Percentiles rank a stretch among this genome's conserved stretches.
phyloP scores from a whole-genome alignment of 2,113 vertebrate genomes.

The Girardinichthys multiradiatus region DNA sequence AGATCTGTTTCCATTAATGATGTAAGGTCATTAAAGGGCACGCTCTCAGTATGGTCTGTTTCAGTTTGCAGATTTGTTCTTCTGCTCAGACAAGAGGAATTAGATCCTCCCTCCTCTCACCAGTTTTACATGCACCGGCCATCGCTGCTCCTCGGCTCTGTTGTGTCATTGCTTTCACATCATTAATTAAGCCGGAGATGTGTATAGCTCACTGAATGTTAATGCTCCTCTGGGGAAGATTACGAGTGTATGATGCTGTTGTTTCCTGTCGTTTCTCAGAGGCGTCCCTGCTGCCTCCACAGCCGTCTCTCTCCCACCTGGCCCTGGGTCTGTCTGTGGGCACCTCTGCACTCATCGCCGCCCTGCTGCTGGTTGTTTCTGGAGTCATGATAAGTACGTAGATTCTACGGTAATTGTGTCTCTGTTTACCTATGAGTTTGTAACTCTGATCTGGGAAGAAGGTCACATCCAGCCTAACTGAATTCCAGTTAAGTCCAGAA shows the following conservation, averaged over 20 bases:
- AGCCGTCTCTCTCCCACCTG: slow-evolving; percentile 85
- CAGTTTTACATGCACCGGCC: slow-evolving; percentile 51
- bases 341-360: slow-evolving; percentile 93
- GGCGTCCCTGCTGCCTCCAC: slow-evolving; percentile 32
- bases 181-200: slow-evolving; percentile 72
- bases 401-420: not conserved
- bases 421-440: not conserved
- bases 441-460: not conserved
- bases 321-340: slow-evolving; percentile 93
- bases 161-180: slow-evolving; percentile 72
- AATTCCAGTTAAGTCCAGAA: not conserved
- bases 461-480: not conserved
- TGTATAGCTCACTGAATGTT: slow-evolving; percentile 59
- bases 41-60: slow-evolving; percentile 41
- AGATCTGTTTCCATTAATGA: slow-evolving; percentile 46
- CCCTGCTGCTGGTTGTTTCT: slow-evolving; percentile 92
- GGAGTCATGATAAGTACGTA: slow-evolving; percentile 98
- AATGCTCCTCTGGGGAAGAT: slow-evolving; percentile 59
- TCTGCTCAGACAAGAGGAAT: slow-evolving; percentile 42
- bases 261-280: slow-evolving; percentile 58
- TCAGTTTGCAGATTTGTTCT: slow-evolving; percentile 40
- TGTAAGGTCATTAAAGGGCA: slow-evolving; percentile 55
- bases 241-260: slow-evolving; percentile 51
- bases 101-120: slow-evolving; percentile 24
- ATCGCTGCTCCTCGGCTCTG: slow-evolving; percentile 53